phyloP scores from a whole-genome alignment of 2,888 invertebrate species.

The Chouioia cunea region DNA sequence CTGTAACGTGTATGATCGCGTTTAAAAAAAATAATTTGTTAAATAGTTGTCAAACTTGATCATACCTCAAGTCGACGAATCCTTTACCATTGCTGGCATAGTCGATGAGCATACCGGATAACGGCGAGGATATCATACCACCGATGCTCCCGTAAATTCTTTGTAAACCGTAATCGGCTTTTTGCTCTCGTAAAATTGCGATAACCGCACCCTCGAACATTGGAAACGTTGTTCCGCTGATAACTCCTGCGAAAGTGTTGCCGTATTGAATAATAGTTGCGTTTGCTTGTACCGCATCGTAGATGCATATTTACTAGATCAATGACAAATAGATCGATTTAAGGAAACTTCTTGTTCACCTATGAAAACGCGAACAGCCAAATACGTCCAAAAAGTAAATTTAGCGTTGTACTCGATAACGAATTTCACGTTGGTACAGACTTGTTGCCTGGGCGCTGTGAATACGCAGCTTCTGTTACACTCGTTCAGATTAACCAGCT shows the following conservation, averaged over 20 bases:
- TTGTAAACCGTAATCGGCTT: conserved; percentile 84
- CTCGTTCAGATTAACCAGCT: not conserved
- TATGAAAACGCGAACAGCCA: conserved; percentile 73
- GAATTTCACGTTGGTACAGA: conserved; percentile 75
- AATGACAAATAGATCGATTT: no score
- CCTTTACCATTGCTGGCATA: conserved; percentile 79
- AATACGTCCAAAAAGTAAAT: conserved; percentile 81
- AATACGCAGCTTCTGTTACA: conserved; percentile 71
- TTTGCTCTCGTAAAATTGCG: conserved; percentile 80
- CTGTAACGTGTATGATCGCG: conserved; percentile 68
- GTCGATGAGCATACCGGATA: conserved; percentile 81
- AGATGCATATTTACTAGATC: no score
- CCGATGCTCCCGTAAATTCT: conserved; percentile 82
- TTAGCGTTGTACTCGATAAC: conserved; percentile 75
- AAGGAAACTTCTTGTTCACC: no score
- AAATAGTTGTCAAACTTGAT: not conserved
- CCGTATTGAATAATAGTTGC: no score
- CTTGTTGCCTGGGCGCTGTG: conserved; percentile 71
- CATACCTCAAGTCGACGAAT: conserved; percentile 80
- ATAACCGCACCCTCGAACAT: conserved; percentile 87
- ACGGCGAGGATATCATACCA: conserved; percentile 83
- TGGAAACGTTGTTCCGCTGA: conserved; percentile 81
- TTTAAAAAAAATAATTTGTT: no score
- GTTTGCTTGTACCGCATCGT: no score
- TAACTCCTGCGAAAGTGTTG: conserved; percentile 70